Evolutionary conservation across 2,113 vertebrate genomes (phyloP).

Genomic region (Sialia sialis): DNA sequence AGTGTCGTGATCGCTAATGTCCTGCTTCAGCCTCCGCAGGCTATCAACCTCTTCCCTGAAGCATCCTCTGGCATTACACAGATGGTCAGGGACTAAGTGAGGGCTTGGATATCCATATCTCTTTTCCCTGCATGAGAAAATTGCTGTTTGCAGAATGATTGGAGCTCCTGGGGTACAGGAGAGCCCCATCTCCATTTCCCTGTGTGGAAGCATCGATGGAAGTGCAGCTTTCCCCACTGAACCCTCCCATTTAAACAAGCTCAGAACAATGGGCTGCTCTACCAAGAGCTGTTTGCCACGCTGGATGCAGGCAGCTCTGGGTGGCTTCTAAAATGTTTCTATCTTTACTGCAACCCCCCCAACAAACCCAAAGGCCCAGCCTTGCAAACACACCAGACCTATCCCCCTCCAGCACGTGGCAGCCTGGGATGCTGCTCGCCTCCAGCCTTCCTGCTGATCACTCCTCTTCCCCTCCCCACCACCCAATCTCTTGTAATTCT

Average conservation of each 20-base stretch:
- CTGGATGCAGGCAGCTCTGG: not conserved
- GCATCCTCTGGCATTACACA: not conserved
- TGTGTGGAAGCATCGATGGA: not conserved
- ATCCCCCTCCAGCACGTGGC: not conserved
- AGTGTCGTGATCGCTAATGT: not conserved
- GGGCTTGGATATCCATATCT: not conserved
- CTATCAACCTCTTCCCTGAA: not conserved
- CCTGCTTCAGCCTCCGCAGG: not conserved
- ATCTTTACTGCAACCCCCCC: not conserved
- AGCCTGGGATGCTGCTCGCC: not conserved
- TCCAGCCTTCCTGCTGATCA: not conserved
- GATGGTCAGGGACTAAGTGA: not conserved
- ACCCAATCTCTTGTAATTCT: not conserved
- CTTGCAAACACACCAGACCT: fast-evolving
- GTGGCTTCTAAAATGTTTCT: not conserved
- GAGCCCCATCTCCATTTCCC: not conserved
- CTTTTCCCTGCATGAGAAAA: not conserved
- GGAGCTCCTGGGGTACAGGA: not conserved
- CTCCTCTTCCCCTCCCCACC: fast-evolving
- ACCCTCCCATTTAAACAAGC: not conserved
- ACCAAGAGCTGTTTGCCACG: not conserved
- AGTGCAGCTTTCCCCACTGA: not conserved
- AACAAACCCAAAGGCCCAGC: not conserved
- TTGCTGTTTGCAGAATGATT: not conserved
- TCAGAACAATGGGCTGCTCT: not conserved